These are phyloP conservation scores for Cladopsammia gracilis DNA, from an alignment of 64 coral and sea anemone species.

Conservation along the genomic window DNA sequence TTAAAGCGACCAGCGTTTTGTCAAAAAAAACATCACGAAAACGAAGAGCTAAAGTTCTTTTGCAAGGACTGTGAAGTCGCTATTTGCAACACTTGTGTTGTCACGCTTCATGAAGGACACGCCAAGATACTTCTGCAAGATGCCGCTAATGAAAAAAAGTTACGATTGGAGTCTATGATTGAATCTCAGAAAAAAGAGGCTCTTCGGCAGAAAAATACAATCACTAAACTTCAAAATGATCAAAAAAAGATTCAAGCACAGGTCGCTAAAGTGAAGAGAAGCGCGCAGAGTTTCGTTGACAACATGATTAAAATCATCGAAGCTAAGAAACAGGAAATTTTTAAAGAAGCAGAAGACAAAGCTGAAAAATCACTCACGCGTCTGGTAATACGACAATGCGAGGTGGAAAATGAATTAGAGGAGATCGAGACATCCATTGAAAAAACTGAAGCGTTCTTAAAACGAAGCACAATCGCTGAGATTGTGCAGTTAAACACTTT, in stretches of 20 bases:
- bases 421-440: not conserved
- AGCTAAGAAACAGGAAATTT: not conserved
- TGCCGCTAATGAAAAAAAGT: not conserved
- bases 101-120: not conserved
- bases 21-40: not conserved
- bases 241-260: not conserved
- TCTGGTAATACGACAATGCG: not conserved
- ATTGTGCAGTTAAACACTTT: not conserved
- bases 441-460: not conserved
- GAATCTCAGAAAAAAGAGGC: not conserved
- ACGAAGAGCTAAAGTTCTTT: conserved; percentile 10
- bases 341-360: not conserved
- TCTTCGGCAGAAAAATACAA: not conserved
- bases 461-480: not conserved
- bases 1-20: not conserved
- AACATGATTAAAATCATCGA: not conserved
- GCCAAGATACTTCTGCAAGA: not conserved
- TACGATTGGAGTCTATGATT: not conserved
- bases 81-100: not conserved
- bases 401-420: not conserved
- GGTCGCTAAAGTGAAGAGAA: not conserved
- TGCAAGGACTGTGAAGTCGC: no score
- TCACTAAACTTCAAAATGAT: not conserved
- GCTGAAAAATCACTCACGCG: not conserved
- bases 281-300: not conserved